phyloP scores from a whole-genome alignment of 2,113 vertebrate species.

The Odobenus rosmarus region DNA sequence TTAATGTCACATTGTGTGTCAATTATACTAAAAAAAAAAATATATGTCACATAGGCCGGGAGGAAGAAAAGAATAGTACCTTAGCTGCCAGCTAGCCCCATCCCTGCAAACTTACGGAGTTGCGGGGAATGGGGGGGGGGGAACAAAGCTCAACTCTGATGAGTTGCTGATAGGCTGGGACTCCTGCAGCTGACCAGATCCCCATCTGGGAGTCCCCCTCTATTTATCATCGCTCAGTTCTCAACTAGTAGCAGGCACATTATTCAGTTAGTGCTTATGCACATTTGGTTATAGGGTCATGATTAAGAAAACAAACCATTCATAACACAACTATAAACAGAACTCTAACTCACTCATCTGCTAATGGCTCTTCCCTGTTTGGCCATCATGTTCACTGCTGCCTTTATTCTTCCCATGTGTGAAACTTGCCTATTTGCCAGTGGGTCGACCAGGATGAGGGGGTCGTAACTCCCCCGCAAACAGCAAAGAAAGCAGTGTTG shows the following conservation, averaged over 20 bases:
- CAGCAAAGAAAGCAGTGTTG: fast-evolving
- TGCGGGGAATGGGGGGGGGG: too few relatives aligned
- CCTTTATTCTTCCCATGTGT: not conserved
- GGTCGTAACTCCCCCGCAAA: not conserved
- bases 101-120: not conserved
- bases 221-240: not conserved
- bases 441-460: not conserved
- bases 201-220: not conserved
- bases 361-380: not conserved
- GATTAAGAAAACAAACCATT: not conserved
- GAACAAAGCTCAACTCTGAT: not conserved
- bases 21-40: not conserved
- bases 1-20: not conserved
- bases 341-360: not conserved
- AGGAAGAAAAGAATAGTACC: not conserved
- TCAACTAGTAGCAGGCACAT: not conserved
- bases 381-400: not conserved
- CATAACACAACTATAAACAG: not conserved
- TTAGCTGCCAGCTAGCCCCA: not conserved
- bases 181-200: not conserved
- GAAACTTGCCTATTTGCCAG: not conserved
- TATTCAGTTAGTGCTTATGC: not conserved
- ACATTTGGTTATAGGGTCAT: not conserved
- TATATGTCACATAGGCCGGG: not conserved
- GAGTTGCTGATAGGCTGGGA: not conserved